Conservation (phyloP, 2,888 invertebrate genomes). For the Hedychridium roseum region DNA sequence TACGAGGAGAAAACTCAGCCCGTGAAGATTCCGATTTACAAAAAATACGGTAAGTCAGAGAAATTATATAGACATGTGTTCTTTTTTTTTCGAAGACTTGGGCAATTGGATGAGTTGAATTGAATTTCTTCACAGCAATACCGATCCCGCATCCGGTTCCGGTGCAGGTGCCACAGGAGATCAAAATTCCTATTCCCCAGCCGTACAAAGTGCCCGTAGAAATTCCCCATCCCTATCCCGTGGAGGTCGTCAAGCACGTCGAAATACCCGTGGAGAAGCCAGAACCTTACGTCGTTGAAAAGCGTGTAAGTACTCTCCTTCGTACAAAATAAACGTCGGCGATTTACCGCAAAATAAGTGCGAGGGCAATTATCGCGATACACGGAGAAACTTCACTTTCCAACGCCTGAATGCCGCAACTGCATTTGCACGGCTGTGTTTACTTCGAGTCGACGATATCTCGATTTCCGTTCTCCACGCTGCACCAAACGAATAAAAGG, state of each 20-base stretch:
- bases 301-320: conserved; percentile 58
- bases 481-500: too few relatives aligned
- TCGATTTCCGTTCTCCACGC: too few relatives aligned
- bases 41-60: conserved; percentile 53
- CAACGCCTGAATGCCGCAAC: too few relatives aligned
- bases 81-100: neutral
- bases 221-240: conserved; percentile 59
- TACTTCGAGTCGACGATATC: too few relatives aligned
- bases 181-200: conserved; percentile 68
- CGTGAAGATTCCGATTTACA: conserved; percentile 56
- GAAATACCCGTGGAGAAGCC: conserved; percentile 69
- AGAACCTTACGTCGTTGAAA: conserved; percentile 68
- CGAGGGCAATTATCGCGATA: too few relatives aligned
- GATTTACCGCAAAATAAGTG: too few relatives aligned
- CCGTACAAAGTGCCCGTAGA: conserved; percentile 69
- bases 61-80: neutral
- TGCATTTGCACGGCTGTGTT: too few relatives aligned
- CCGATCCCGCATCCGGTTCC: conserved; percentile 69
- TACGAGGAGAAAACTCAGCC: conserved; percentile 56
- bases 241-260: conserved; percentile 66
- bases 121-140: conserved; percentile 59
- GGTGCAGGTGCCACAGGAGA: conserved; percentile 67
- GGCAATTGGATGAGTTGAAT: too few relatives aligned
- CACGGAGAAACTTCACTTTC: too few relatives aligned
- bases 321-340: too few relatives aligned